phyloP scores from a whole-genome alignment of 2,797 vertebrate genomes.

The Chaenodraco wilsoni region DNA sequence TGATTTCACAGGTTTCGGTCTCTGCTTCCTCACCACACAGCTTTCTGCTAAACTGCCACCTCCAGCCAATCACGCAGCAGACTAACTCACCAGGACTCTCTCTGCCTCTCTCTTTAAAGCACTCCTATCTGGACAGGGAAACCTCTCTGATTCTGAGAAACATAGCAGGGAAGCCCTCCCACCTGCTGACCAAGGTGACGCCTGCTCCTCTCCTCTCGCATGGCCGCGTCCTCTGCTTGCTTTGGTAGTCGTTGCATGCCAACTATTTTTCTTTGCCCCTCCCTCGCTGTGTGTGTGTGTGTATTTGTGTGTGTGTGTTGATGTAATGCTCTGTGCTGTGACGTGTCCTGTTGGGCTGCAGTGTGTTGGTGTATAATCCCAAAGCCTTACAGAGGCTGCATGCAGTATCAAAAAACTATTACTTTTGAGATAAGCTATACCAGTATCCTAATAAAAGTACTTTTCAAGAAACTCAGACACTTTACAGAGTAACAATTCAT shows the following conservation, averaged over 20 bases:
- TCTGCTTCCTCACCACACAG: conserved; percentile 73
- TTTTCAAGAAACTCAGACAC: too few species aligned
- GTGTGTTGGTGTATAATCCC: conserved; percentile 1
- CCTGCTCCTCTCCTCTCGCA: conserved; percentile 19
- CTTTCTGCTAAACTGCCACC: conserved; percentile 67
- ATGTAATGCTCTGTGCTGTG: background rate
- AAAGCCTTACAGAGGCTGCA: conserved; percentile 39
- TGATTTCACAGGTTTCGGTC: conserved; percentile 45
- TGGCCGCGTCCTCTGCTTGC: background rate
- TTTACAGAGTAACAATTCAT: too few species aligned
- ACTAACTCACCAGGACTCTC: conserved; percentile 54
- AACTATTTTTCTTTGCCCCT: conserved; percentile 5
- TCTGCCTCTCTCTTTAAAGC: conserved; percentile 83
- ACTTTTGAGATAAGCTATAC: background rate
- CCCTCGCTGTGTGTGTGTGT: background rate
- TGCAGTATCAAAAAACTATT: background rate
- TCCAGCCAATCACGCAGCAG: conserved; percentile 41
- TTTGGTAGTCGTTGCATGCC: conserved; percentile 9
- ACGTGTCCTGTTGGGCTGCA: conserved; percentile 10
- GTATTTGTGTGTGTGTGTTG: background rate
- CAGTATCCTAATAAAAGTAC: too few species aligned
- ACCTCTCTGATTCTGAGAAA: conserved; percentile 99
- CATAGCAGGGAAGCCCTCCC: conserved; percentile 98
- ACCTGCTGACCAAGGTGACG: conserved; percentile 99
- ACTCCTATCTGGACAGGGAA: conserved; percentile 99